Conservation (phyloP, 2,797 vertebrate genomes). For the Sebastes vulpes region DNA sequence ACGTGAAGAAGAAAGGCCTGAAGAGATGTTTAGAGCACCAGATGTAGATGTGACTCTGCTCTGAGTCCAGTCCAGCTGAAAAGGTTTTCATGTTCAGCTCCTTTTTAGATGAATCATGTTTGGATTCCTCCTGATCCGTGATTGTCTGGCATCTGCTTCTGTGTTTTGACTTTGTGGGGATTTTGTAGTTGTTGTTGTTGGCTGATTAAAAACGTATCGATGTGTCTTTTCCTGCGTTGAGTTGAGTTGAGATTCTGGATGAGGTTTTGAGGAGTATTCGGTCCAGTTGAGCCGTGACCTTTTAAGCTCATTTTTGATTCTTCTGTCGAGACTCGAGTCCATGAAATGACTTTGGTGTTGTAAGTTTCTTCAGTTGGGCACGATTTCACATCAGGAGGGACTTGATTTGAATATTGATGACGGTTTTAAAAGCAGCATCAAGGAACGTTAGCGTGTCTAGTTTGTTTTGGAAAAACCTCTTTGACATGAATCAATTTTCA, state of each 20-base stretch:
- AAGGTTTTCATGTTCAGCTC: not conserved
- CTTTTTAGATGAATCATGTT: not conserved
- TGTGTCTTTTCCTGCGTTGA: not conserved
- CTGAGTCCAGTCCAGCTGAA: not conserved
- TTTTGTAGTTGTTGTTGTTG: slow-evolving; percentile 1
- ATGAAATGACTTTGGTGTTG: not conserved
- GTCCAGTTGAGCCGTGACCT: not conserved
- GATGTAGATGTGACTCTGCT: not conserved
- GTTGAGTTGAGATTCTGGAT: not conserved
- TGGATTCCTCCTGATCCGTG: not conserved
- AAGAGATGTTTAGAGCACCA: too few relatives aligned
- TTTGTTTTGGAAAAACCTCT: not conserved
- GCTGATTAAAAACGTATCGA: not conserved
- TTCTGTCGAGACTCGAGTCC: not conserved
- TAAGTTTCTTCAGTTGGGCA: not conserved
- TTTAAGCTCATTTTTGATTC: not conserved
- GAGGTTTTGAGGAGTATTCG: not conserved
- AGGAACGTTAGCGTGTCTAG: not conserved
- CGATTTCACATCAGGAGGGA: not conserved
- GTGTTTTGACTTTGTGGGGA: not conserved
- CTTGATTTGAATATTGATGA: not conserved
- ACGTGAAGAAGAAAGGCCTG: too few relatives aligned
- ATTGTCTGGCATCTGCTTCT: not conserved
- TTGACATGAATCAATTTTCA: not conserved
- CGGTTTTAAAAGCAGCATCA: not conserved